Conservation (phyloP, 2,797 vertebrate species). For the Melopsittacus undulatus region DNA sequence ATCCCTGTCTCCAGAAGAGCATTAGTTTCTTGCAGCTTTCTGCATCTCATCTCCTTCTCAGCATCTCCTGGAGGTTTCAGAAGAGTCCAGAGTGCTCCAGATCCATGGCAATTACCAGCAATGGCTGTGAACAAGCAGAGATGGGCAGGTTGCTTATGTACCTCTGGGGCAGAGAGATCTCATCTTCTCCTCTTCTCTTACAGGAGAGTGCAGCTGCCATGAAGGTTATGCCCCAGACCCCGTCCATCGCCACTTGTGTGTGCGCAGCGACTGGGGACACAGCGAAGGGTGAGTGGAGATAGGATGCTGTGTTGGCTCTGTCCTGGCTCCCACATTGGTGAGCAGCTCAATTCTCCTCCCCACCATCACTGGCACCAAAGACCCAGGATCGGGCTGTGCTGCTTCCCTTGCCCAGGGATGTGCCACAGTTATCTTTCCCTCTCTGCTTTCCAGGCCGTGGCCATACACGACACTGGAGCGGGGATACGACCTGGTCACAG, state of each 20-base stretch:
- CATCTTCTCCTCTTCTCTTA: slow-evolving; percentile 30
- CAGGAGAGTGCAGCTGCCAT: slow-evolving; percentile 97
- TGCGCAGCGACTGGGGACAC: slow-evolving; percentile 96
- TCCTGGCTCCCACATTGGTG: accelerated
- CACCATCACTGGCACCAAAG: accelerated
- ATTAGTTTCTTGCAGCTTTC: background rate
- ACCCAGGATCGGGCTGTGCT: accelerated
- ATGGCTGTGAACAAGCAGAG: background rate
- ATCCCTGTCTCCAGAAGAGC: background rate
- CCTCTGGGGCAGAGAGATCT: background rate
- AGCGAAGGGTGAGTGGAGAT: slow-evolving; percentile 90
- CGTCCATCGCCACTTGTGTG: slow-evolving; percentile 89
- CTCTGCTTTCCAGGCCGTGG: slow-evolving; percentile 85
- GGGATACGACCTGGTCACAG: slow-evolving; percentile 96
- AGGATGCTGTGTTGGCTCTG: accelerated
- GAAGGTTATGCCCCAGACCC: slow-evolving; percentile 94
- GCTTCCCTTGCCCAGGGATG: accelerated
- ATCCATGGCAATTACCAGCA: background rate
- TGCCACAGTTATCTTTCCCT: background rate
- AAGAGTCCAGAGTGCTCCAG: background rate
- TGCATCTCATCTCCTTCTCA: background rate
- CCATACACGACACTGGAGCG: slow-evolving; percentile 95
- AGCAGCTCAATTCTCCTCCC: background rate
- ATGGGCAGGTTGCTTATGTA: accelerated
- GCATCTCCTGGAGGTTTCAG: background rate